Evolutionary conservation across 2,113 vertebrate species (phyloP).

Genomic region (Poicephalus gulielmi): DNA sequence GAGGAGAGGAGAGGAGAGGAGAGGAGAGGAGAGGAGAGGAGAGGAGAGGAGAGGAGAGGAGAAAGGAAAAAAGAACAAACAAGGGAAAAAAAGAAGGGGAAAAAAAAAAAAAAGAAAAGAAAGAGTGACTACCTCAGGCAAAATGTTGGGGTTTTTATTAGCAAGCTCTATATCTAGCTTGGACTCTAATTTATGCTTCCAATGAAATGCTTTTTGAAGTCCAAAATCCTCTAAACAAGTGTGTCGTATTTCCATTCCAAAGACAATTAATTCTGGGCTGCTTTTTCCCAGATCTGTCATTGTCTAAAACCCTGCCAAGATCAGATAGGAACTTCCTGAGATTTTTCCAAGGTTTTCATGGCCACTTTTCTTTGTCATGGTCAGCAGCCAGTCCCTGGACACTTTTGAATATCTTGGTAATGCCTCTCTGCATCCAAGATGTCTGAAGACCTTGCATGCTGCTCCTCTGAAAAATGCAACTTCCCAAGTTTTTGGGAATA

Average conservation of each 20-base stretch:
- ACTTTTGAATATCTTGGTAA: background rate
- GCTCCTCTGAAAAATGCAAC: background rate
- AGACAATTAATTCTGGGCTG: background rate
- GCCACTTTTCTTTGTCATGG: background rate
- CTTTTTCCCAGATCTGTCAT: background rate
- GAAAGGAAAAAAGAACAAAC: background rate
- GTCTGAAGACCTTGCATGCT: background rate
- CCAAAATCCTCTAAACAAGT: background rate
- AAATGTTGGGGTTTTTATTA: background rate
- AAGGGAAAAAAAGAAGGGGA: background rate
- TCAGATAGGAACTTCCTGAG: background rate
- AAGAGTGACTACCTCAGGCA: background rate
- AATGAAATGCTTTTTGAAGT: background rate
- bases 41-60: too few species aligned
- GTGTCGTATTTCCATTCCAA: background rate
- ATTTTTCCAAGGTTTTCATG: background rate
- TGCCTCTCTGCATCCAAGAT: background rate
- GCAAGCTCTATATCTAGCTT: background rate
- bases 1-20: too few species aligned
- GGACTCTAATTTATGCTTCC: background rate
- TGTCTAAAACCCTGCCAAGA: background rate
- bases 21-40: too few species aligned
- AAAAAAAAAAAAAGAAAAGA: accelerated
- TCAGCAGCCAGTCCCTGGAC: background rate
- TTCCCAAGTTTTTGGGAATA: background rate